Base-by-base conservation (phyloP, 1,140 invertebrate genomes). In the Littorina saxatilis region DNA sequence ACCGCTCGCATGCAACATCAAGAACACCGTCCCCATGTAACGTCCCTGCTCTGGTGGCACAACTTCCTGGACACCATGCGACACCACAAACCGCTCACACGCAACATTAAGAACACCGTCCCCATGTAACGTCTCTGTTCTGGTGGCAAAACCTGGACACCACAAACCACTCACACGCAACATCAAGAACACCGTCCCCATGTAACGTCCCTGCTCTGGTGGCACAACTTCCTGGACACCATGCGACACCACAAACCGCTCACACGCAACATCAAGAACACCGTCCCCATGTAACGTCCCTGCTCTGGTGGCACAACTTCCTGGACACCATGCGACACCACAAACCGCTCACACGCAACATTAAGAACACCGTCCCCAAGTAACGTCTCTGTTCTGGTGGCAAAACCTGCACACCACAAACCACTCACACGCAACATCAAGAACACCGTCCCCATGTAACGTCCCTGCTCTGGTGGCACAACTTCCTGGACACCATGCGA, bases 131-230 rank as follows among this genome's bases (percentile, higher is more conserved):
- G 29, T 66, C 27, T 29, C 5, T 66, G 27, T 11, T 27, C 11
- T 15, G 27, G 17, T 47, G 17, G 43, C 7, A 9, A 17, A 5
- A 9, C 7, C 17, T 5, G 7, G 17, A 47, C 93, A 94, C 81
- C 97, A 98, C 92, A 95, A 96, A 88, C 96, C 97, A 17, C 93
- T 99, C 83, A 98, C 96, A 91, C 94, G 97, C n/a, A 94, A 94
- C 86, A 93, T 89, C 61, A 92, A 91, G 61, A 32, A 66, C 27
- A 32, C 9, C 9, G 13, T 61, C 0, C 27, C 27, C 23, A 23
- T 61, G 55, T n/a, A 4, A n/a, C 27, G 55, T 27, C n/a, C n/a
- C n/a, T n/a, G n/a, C n/a, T n/a, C n/a, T n/a, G n/a, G n/a, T 95
- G 95, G 94, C 95, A 96, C 85, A 97, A 99, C 91, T 93, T 94